These are phyloP conservation scores for Chloropsis cyanopogon DNA, from an alignment of 2,113 vertebrate species.

Conservation along the genomic window DNA sequence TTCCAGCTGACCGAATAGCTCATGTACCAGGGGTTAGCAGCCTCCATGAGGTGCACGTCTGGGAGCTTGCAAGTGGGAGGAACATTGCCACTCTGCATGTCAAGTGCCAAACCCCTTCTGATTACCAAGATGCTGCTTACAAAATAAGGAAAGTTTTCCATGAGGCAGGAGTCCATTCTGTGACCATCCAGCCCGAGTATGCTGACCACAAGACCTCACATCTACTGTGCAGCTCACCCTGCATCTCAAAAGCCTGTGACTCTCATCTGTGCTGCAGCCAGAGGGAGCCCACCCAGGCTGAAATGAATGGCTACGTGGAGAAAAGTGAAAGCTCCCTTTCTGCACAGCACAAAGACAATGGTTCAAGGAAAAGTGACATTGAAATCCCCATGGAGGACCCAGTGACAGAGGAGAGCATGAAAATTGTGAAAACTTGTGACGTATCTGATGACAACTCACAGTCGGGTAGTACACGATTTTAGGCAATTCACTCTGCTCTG, in stretches of 20 bases:
- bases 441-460: neutral
- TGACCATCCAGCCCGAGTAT: slow-evolving; percentile 82
- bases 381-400: slow-evolving; percentile 31
- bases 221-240: slow-evolving; percentile 69
- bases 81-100: slow-evolving; percentile 82
- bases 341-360: neutral
- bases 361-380: neutral
- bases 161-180: slow-evolving; percentile 72
- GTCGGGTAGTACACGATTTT: slow-evolving; percentile 67
- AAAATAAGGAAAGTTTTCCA: slow-evolving; percentile 80
- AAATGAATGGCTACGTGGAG: slow-evolving; percentile 52
- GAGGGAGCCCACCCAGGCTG: neutral
- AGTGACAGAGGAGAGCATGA: neutral
- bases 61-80: slow-evolving; percentile 79
- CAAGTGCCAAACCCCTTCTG: slow-evolving; percentile 62
- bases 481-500: neutral
- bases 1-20: slow-evolving; percentile 73
- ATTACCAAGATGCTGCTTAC: slow-evolving; percentile 52
- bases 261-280: slow-evolving; percentile 78
- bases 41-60: slow-evolving; percentile 81
- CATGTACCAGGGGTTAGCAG: slow-evolving; percentile 69
- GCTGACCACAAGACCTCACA: slow-evolving; percentile 28
- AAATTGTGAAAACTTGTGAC: neutral
- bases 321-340: slow-evolving; percentile 29
- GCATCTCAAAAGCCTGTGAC: slow-evolving; percentile 71